Evolutionary conservation across 2,888 invertebrate species (phyloP).

Genomic region (Tenodera sinensis): DNA sequence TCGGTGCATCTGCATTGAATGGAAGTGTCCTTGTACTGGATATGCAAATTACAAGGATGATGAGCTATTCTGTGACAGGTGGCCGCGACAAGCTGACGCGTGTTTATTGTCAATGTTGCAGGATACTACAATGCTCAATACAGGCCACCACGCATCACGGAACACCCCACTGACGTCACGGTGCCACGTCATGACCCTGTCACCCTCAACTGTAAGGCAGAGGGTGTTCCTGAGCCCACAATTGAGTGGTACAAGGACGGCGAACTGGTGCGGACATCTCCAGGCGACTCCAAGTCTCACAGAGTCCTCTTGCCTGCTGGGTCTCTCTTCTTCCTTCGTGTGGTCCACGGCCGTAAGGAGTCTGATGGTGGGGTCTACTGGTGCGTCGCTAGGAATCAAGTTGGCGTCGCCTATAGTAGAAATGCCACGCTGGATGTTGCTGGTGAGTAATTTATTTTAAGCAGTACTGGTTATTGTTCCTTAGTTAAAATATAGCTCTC

Average conservation of each 20-base stretch:
- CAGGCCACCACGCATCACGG: constrained; percentile 89
- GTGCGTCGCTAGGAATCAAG: constrained; percentile 92
- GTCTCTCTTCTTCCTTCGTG: constrained; percentile 90
- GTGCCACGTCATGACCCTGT: constrained; percentile 96
- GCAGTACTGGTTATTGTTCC: too few species aligned
- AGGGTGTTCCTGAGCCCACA: constrained; percentile 86
- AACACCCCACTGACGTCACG: constrained; percentile 94
- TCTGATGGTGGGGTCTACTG: constrained; percentile 94
- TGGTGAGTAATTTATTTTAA: constrained; percentile 57
- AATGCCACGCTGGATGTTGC: constrained; percentile 95
- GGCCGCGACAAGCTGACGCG: not conserved
- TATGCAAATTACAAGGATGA: not conserved
- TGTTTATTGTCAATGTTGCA: not conserved
- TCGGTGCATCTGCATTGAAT: too few species aligned
- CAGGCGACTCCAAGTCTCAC: constrained; percentile 69
- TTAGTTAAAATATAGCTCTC: too few species aligned
- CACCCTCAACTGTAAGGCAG: constrained; percentile 94
- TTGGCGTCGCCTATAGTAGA: constrained; percentile 83
- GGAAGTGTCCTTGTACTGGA: too few species aligned
- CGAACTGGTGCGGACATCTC: constrained; percentile 68
- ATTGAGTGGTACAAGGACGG: constrained; percentile 95
- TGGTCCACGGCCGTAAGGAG: constrained; percentile 91
- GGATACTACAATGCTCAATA: constrained; percentile 22
- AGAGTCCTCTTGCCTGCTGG: constrained; percentile 86
- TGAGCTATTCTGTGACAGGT: not conserved